phyloP scores from a whole-genome alignment of 2,888 invertebrate species.

The Diplazon laetatorius region DNA sequence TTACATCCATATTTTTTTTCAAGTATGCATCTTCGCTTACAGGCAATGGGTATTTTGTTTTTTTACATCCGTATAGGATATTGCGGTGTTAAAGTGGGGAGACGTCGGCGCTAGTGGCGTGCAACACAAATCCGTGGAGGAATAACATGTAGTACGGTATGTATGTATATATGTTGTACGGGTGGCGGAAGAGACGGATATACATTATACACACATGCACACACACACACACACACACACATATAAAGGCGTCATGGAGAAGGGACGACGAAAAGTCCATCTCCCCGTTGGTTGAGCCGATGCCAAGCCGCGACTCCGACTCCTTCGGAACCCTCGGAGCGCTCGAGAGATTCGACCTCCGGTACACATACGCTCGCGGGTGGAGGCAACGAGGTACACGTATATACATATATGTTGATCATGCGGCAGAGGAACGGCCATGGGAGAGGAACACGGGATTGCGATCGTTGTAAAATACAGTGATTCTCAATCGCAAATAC shows the following conservation, averaged over 20 bases:
- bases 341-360: conserved; percentile 41
- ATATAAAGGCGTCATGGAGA: background rate
- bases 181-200: conserved; percentile 12
- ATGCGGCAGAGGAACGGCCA: conserved; percentile 31
- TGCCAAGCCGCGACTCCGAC: conserved; percentile 18
- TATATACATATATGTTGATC: conserved; percentile 14
- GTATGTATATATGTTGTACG: background rate
- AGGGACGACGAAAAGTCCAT: conserved; percentile 24
- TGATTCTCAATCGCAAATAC: conserved; percentile 64
- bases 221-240: background rate
- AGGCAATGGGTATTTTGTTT: too few species aligned
- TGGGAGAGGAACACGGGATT: conserved; percentile 30
- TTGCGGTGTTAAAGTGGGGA: conserved; percentile 19
- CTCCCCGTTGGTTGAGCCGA: conserved; percentile 14
- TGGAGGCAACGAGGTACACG: conserved; percentile 27
- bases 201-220: too few species aligned
- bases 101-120: background rate
- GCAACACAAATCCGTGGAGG: conserved; percentile 34
- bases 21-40: background rate
- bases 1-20: background rate
- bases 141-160: conserved; percentile 26
- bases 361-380: conserved; percentile 49
- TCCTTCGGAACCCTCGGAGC: conserved; percentile 38
- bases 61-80: conserved; percentile 33
- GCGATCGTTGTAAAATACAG: conserved; percentile 48